These are phyloP conservation scores for Agrochola litura DNA, from an alignment of 2,888 invertebrate genomes.

Conservation along the genomic window DNA sequence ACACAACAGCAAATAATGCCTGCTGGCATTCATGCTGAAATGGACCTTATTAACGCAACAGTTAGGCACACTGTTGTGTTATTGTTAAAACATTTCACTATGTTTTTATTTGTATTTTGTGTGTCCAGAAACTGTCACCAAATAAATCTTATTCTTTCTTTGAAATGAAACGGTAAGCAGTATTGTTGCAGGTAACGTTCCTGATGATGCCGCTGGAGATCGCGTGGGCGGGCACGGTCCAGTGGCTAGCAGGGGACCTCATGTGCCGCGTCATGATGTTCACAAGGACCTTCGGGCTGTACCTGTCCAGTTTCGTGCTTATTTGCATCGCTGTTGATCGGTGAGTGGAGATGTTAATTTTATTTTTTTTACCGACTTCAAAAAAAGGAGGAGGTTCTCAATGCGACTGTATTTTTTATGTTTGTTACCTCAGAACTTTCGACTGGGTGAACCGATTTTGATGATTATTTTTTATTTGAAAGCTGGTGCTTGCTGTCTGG, in stretches of 20 bases:
- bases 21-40: background rate
- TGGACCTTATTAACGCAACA: background rate
- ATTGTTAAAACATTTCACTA: background rate
- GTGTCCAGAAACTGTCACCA: too few relatives aligned
- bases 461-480: too few relatives aligned
- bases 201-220: constrained; percentile 98
- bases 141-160: background rate
- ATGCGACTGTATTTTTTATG: too few relatives aligned
- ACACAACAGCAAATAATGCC: background rate
- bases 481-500: too few relatives aligned
- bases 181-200: constrained; percentile 93
- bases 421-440: too few relatives aligned
- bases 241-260: constrained; percentile 96
- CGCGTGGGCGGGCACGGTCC: constrained; percentile 96
- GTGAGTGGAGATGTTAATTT: constrained; percentile 83
- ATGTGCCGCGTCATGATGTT: constrained; percentile 97
- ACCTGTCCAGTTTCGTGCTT: constrained; percentile 96
- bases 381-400: too few relatives aligned
- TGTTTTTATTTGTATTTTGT: background rate
- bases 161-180: constrained; percentile 48
- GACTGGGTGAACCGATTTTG: too few relatives aligned
- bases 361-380: too few relatives aligned
- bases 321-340: constrained; percentile 97
- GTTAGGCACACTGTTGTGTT: background rate
- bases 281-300: constrained; percentile 96